Percentiles rank a stretch among this genome's conserved stretches.
Conservation (phyloP, 2,888 invertebrate species). For the Eumerus sabulonum region DNA sequence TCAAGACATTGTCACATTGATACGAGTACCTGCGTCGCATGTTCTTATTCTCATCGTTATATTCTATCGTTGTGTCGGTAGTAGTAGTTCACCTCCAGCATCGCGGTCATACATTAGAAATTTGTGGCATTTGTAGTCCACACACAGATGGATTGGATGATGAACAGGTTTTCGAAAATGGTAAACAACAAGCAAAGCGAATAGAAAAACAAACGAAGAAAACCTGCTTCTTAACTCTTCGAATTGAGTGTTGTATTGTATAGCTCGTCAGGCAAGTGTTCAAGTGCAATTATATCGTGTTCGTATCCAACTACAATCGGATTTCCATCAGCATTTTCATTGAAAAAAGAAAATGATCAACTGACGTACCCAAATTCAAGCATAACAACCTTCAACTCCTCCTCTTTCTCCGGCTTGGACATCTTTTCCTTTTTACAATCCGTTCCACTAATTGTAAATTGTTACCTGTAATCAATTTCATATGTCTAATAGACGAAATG, state of each 20-base stretch:
- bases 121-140: conserved; percentile 3
- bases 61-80: conserved; percentile 29
- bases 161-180: conserved; percentile 38
- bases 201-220: conserved; percentile 18
- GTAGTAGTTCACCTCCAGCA: conserved; percentile 27
- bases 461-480: conserved; percentile 26
- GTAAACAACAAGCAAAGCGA: background rate
- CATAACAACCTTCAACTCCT: conserved; percentile 31
- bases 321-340: conserved; percentile 8
- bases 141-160: conserved; percentile 6
- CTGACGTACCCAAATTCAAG: no score
- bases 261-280: background rate
- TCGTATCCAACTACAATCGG: conserved; percentile 23
- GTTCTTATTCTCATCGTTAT: conserved; percentile 10
- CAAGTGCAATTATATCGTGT: background rate
- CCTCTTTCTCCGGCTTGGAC: background rate
- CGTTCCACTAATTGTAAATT: conserved; percentile 14
- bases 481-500: conserved; percentile 12
- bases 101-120: conserved; percentile 42
- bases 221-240: conserved; percentile 5
- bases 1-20: background rate
- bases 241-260: background rate
- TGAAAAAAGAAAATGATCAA: no score
- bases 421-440: no score
- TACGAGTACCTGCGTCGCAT: background rate